These are phyloP conservation scores for Drosophila niveifrons DNA, from an alignment of 2,888 invertebrate species.

Conservation along the genomic window DNA sequence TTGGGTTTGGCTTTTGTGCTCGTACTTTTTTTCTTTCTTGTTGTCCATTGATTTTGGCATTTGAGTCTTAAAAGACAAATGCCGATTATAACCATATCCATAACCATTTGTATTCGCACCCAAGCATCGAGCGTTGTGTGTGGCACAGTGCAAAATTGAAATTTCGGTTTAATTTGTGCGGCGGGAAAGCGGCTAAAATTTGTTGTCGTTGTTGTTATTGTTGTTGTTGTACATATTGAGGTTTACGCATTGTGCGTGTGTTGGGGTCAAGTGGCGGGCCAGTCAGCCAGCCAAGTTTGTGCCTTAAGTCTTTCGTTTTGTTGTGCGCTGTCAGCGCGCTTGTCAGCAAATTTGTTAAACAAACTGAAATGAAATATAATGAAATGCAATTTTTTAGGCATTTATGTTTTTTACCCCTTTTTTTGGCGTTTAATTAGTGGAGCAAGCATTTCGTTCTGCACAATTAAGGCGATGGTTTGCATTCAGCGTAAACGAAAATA, in stretches of 20 bases:
- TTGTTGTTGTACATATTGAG: conserved; percentile 31
- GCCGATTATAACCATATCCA: conserved; percentile 65
- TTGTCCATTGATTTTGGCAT: conserved; percentile 70
- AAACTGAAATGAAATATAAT: conserved; percentile 73
- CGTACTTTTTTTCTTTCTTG: conserved; percentile 3
- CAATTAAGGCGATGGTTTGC: conserved; percentile 76
- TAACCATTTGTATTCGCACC: conserved; percentile 36
- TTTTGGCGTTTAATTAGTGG: conserved; percentile 73
- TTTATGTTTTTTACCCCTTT: conserved; percentile 20
- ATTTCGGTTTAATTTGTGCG: conserved; percentile 65
- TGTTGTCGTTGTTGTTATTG: conserved; percentile 27
- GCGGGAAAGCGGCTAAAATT: conserved; percentile 75
- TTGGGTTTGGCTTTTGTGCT: conserved; percentile 36
- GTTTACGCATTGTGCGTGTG: conserved; percentile 50
- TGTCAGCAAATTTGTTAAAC: conserved; percentile 79
- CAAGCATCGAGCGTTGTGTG: conserved; percentile 54
- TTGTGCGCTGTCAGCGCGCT: conserved; percentile 71
- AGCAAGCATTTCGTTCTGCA: conserved; percentile 69
- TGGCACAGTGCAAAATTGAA: conserved; percentile 69
- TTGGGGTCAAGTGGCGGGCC: conserved; percentile 72
- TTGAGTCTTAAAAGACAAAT: conserved; percentile 60
- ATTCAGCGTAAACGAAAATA: conserved; percentile 51
- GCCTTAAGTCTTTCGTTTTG: conserved; percentile 73
- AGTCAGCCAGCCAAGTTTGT: conserved; percentile 59
- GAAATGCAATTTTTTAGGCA: conserved; percentile 50